Percentiles rank a stretch among this genome's conserved stretches.
Conservation (phyloP, 2,888 invertebrate species). For the Hirudinaria manillensis region DNA sequence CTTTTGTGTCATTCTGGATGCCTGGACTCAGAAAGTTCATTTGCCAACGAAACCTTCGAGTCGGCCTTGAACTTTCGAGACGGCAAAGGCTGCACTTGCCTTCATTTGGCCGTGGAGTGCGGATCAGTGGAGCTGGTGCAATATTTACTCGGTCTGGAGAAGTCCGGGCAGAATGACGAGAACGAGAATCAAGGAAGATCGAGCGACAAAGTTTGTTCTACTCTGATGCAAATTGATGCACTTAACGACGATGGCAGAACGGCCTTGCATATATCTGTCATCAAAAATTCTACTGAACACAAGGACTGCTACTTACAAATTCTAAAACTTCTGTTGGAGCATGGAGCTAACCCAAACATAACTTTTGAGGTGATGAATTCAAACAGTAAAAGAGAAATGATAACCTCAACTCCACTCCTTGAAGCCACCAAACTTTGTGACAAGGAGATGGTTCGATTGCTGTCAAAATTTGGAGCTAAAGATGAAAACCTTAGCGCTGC, state of each 20-base stretch:
- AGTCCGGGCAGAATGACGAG: not conserved
- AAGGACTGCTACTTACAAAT: conserved; percentile 1
- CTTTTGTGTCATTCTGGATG: conserved; percentile 13
- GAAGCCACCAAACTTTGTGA: conserved; percentile 68
- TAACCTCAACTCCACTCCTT: conserved; percentile 56
- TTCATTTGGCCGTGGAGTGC: conserved; percentile 46
- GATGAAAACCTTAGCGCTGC: conserved; percentile 80
- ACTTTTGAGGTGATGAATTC: conserved; percentile 56
- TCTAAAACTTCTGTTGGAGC: conserved; percentile 61
- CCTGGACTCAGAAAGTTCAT: not conserved
- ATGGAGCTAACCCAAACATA: conserved; percentile 77
- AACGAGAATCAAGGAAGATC: not conserved
- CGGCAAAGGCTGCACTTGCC: conserved; percentile 42
- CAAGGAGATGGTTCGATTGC: conserved; percentile 67
- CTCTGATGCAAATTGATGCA: conserved; percentile 20
- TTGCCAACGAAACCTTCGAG: conserved; percentile 24
- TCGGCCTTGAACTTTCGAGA: conserved; percentile 38
- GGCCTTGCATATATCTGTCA: conserved; percentile 63
- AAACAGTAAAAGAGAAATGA: conserved; percentile 35
- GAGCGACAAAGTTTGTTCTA: conserved; percentile 38
- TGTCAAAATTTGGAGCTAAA: conserved; percentile 73
- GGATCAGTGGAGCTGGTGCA: conserved; percentile 23
- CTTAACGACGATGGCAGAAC: conserved; percentile 35
- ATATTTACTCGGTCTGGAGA: conserved; percentile 13
- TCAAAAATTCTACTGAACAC: not conserved